These are phyloP conservation scores for Tonatia bakeri DNA, from an alignment of 2,113 vertebrate genomes.

Conservation along the genomic window DNA sequence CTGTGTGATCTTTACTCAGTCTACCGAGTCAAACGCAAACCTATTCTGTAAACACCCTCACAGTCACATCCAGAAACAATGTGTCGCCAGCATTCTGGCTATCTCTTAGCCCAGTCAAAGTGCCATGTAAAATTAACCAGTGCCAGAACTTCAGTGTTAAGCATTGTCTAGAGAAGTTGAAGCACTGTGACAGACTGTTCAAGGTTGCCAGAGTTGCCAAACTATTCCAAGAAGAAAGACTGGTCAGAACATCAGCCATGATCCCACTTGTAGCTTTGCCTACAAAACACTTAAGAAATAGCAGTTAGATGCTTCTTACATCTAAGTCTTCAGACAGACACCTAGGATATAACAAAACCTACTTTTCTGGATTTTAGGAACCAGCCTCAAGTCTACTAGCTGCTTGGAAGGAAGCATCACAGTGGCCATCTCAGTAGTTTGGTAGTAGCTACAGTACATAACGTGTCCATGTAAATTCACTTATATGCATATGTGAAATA, in stretches of 20 bases:
- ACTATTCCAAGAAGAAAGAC: neutral
- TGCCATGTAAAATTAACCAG: neutral
- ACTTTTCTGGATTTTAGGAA: neutral
- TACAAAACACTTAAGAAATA: neutral
- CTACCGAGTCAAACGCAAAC: neutral
- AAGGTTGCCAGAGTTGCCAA: neutral
- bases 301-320: neutral
- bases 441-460: neutral
- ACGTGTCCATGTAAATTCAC: neutral
- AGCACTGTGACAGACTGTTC: neutral
- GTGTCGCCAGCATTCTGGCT: neutral
- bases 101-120: neutral
- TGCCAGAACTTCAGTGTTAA: neutral
- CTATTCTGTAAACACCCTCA: neutral
- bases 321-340: neutral
- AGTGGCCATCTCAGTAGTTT: neutral
- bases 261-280: neutral
- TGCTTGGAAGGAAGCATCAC: neutral
- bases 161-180: neutral
- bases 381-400: neutral
- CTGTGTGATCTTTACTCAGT: neutral
- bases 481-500: neutral
- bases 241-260: neutral
- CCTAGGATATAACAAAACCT: neutral
- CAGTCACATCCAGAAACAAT: neutral